These are phyloP conservation scores for Macropus fuliginosus DNA, from an alignment of 2,797 vertebrate species.

Conservation along the genomic window DNA sequence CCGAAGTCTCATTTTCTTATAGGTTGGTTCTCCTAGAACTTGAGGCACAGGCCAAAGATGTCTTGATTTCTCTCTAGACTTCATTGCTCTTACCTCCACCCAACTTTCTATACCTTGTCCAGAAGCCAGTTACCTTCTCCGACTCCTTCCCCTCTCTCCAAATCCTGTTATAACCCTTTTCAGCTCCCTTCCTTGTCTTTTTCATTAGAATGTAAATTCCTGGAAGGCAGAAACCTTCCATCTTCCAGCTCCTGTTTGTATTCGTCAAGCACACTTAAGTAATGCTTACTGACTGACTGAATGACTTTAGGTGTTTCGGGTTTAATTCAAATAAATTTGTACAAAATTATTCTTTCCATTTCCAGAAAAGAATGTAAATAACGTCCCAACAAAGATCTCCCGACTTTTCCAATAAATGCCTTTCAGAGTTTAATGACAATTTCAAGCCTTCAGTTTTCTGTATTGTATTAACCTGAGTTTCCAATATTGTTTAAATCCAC, in stretches of 20 bases:
- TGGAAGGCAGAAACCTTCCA: neutral
- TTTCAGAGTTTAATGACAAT: constrained; percentile 12
- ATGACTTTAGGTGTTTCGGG: neutral
- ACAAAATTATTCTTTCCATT: constrained; percentile 68
- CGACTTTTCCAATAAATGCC: constrained; percentile 57
- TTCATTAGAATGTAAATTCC: neutral
- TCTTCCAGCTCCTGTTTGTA: neutral
- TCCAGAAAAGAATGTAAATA: constrained; percentile 66
- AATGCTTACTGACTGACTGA: neutral
- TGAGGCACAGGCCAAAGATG: neutral
- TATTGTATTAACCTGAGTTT: neutral
- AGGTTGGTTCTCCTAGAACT: neutral
- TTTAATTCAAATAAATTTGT: constrained; percentile 36
- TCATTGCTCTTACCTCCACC: neutral
- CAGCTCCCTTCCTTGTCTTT: neutral
- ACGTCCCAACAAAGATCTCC: constrained; percentile 61
- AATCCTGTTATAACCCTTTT: neutral
- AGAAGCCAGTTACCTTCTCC: neutral
- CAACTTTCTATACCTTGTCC: neutral
- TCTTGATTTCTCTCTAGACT: neutral
- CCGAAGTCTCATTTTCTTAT: neutral
- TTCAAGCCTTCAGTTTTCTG: constrained; percentile 8
- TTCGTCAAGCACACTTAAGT: neutral
- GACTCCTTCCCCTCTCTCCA: neutral
- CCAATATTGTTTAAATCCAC: neutral